A percentile compares a stretch with the other conserved stretches of the same genome.
phyloP scores from a whole-genome alignment of 2,888 invertebrate species.

The Crioceris asparagi region DNA sequence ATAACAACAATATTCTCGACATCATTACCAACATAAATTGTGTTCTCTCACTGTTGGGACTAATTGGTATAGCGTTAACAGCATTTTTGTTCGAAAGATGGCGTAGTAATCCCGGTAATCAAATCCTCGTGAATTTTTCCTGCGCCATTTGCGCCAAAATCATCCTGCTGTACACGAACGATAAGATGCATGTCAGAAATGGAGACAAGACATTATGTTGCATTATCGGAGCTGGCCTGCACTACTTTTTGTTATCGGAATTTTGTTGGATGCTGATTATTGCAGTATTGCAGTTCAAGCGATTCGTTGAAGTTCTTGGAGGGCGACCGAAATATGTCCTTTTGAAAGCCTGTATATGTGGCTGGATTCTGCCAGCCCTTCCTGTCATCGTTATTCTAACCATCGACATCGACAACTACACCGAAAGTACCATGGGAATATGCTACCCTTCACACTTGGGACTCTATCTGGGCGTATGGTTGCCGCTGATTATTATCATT shows the following conservation, averaged over 20 bases:
- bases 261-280: conserved; percentile 67
- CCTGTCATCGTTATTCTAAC: conserved; percentile 43
- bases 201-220: conserved; percentile 45
- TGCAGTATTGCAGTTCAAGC: conserved; percentile 54
- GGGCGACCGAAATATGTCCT: conserved; percentile 38
- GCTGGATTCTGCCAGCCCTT: conserved; percentile 50
- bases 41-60: conserved; percentile 41
- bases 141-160: conserved; percentile 29
- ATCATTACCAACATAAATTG: conserved; percentile 45
- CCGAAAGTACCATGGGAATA: conserved; percentile 33
- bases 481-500: conserved; percentile 45
- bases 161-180: conserved; percentile 24
- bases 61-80: conserved; percentile 42
- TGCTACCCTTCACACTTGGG: conserved; percentile 47
- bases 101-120: conserved; percentile 40
- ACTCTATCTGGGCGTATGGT: conserved; percentile 45
- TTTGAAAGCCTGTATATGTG: conserved; percentile 50
- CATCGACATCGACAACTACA: conserved; percentile 41
- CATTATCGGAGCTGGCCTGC: conserved; percentile 47
- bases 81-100: conserved; percentile 48
- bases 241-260: conserved; percentile 55
- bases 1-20: conserved; percentile 26
- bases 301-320: conserved; percentile 53
- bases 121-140: conserved; percentile 31
- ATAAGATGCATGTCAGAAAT: conserved; percentile 26